Evolutionary conservation across 2,888 invertebrate genomes (phyloP).

Genomic region (Latheticus oryzae): DNA sequence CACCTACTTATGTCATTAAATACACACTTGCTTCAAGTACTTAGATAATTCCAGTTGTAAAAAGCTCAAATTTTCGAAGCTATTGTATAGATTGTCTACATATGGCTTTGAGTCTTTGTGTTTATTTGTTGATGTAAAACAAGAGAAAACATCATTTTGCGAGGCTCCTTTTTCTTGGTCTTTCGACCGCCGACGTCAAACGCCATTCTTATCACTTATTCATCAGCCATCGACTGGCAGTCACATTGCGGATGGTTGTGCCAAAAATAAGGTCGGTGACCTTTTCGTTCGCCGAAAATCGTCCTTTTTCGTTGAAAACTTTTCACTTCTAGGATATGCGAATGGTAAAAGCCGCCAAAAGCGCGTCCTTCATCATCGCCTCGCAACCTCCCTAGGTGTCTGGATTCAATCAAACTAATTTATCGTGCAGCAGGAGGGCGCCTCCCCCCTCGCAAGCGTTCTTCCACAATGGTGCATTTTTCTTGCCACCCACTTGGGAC

Average conservation of each 20-base stretch:
- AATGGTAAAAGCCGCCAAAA: neutral
- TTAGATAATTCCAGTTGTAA: constrained; percentile 4
- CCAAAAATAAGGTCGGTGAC: constrained; percentile 34
- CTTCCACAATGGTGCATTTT: constrained; percentile 32
- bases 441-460: constrained; percentile 40
- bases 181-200: constrained; percentile 22
- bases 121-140: too few relatives aligned
- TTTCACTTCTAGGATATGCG: too few relatives aligned
- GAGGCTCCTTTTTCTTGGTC: neutral
- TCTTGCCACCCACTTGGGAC: constrained; percentile 36
- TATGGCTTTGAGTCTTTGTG: too few relatives aligned
- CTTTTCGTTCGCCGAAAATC: constrained; percentile 16
- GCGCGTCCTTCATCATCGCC: neutral
- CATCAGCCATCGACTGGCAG: constrained; percentile 37
- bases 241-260: constrained; percentile 33
- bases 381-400: constrained; percentile 32
- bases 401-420: constrained; percentile 47
- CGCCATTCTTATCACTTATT: constrained; percentile 34
- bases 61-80: too few relatives aligned
- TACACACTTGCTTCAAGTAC: constrained; percentile 1
- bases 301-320: constrained; percentile 15
- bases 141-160: too few relatives aligned
- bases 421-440: constrained; percentile 46
- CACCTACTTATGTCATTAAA: constrained; percentile 16
- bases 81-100: too few relatives aligned